Conservation (phyloP, 2,888 invertebrate genomes). For the Ommatoiulus sabulosus region DNA sequence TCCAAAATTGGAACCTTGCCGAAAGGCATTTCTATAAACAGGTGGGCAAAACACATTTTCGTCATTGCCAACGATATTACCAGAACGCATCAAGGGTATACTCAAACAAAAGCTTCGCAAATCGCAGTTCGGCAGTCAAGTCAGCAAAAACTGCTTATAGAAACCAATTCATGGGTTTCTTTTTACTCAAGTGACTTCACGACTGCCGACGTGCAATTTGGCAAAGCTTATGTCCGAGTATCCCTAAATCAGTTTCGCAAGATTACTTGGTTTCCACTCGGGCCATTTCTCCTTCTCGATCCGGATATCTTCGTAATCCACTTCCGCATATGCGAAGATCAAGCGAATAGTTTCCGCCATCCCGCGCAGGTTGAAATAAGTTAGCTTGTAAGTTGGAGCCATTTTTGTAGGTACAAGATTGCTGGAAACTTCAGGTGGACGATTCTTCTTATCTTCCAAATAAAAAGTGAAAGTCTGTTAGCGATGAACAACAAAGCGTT, state of each 20-base stretch:
- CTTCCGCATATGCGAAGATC: constrained; percentile 66
- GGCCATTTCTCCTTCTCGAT: constrained; percentile 61
- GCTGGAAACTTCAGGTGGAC: neutral
- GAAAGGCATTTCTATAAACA: constrained; percentile 60
- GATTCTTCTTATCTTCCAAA: neutral
- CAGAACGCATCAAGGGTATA: too few species aligned
- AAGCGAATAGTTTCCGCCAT: constrained; percentile 71
- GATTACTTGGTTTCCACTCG: constrained; percentile 60
- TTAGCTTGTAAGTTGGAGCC: constrained; percentile 66
- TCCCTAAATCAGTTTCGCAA: too few species aligned
- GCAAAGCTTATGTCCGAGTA: too few species aligned
- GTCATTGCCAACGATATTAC: too few species aligned
- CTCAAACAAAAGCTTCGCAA: too few species aligned
- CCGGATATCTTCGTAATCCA: constrained; percentile 67
- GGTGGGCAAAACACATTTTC: neutral
- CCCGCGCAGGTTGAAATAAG: constrained; percentile 70
- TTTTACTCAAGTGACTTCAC: too few species aligned
- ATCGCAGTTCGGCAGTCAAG: too few species aligned
- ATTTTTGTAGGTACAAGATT: constrained; percentile 14
- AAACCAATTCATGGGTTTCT: too few species aligned
- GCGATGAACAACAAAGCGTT: neutral
- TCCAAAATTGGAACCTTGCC: constrained; percentile 65
- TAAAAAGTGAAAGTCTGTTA: neutral
- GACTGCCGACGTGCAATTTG: too few species aligned
- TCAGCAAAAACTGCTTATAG: too few species aligned